Evolutionary conservation across 2,888 invertebrate genomes (phyloP), one percentile per base, ranked within the genome.

Genomic region (Mantis religiosa): DNA sequence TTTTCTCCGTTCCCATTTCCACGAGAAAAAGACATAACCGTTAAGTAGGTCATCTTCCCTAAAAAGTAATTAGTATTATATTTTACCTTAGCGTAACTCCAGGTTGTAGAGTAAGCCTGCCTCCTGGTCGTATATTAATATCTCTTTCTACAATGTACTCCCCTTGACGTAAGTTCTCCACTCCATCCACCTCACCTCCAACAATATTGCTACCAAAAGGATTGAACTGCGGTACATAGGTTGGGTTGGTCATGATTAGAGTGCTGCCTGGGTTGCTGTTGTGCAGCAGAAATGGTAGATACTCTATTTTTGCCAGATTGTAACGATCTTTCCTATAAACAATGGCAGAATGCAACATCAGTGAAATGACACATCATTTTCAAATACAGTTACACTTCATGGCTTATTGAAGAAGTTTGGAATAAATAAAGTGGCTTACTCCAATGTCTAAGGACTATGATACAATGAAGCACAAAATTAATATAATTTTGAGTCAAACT

Each of bases 121-220:
- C 98, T n/a, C 98, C 98, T 0, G 99, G 98, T 47, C 98, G 92
- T 81, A 99, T 96, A 92, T 98, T 99, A 85, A 99, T 98, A 92
- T 99, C 99, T 91, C 98, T 96, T 89, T 97, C 97, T 0, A 99
- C 99, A 14, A 96, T 95, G 92, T 99, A 99, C 91, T 97, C 97
- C 25, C 98, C 98, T 88, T 96, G 94, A n/a, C 95, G 94, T 82
- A 98, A 94, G 91, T 95, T 95, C 94, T 98, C 98, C 91, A 97
- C 96, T 0, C 99, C 99, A 93, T 98, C 98, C 0, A 99, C 97
- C 93, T 98, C 98, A 28, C 99, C 99, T 0, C 98, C 98, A 25
- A 98, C 96, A 84, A 95, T 93, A 91, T 96, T 96, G 0, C 95
- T 95, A 71, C 96, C 96, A 12, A 95, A 95, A 41, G 95, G 94